Evolutionary conservation across 2,113 vertebrate species (phyloP), one percentile per base, ranked within the genome.

Genomic region (Cricetomys ansorgei): DNA sequence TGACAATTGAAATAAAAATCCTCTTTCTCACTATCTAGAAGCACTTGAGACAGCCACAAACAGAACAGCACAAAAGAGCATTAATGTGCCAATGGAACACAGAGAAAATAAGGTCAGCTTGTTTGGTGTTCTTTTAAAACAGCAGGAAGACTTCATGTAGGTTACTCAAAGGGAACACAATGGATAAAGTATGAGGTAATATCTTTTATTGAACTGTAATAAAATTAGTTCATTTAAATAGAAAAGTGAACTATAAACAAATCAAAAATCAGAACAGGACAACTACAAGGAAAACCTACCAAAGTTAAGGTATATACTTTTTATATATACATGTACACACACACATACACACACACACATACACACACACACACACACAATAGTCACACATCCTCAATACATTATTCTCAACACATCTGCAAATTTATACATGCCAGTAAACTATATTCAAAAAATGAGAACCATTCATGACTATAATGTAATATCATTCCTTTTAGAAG

Each of bases 91-190:
- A 94, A 93, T 97, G 96, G 92, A 83, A 85, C 62, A 69, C 53
- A 81, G 97, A 92, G 96, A 98, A 98, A 97, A 97, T 15, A 98
- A 98, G 98, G 98, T 98, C 97, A 97, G 92, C n/a, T 92, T 96
- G 93, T 7, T 95, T 92, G 80, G 89, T 95, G 72, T 95, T 97
- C 96, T 91, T 92, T 97, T 97, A 95, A 97, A 92, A 59, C 55
- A 97, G 96, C 94, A 95, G 92, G 89, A 94, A 96, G 37, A 37
- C 72, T 89, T 83, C 70, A 19, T 95, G 92, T 92, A 77, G 89
- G 94, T 83, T 95, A 93, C 96, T 98, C 93, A 94, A 89, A 97
- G 97, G 93, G 97, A 98, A 98, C 77, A 73, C 89, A 97, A 72
- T 91, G 57, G 43, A 97, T 97, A 93, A 5, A 27, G 77, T 96